Evolutionary conservation across 2,888 invertebrate genomes (phyloP).

Genomic region (Orchesella flavescens): DNA sequence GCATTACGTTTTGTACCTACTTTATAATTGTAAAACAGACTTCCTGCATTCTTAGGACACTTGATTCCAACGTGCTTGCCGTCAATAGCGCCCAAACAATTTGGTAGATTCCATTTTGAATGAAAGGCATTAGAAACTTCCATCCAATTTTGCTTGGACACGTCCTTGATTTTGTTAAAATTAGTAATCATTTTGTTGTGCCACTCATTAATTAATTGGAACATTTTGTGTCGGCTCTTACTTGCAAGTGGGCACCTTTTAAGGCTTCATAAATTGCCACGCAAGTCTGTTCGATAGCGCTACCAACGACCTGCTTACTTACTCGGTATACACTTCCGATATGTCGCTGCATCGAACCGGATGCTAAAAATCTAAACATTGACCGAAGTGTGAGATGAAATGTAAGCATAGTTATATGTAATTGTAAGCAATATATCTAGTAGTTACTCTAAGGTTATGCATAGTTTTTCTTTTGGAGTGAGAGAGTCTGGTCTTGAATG

Average conservation of each 20-base stretch:
- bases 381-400: neutral
- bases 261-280: slow-evolving; percentile 8
- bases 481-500: neutral
- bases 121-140: slow-evolving; percentile 20
- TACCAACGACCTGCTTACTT: slow-evolving; percentile 16
- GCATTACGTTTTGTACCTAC: slow-evolving; percentile 12
- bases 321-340: slow-evolving; percentile 13
- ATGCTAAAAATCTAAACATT: slow-evolving; percentile 26
- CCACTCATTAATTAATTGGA: too few species aligned
- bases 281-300: slow-evolving; percentile 21
- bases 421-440: neutral
- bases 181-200: neutral
- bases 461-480: slow-evolving; percentile 15
- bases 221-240: too few species aligned
- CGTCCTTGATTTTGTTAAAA: too few species aligned
- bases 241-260: too few species aligned
- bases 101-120: slow-evolving; percentile 69
- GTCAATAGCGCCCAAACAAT: slow-evolving; percentile 68
- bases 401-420: neutral
- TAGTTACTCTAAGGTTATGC: slow-evolving; percentile 31
- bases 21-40: slow-evolving; percentile 70
- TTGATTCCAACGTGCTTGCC: slow-evolving; percentile 67
- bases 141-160: slow-evolving; percentile 11
- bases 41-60: slow-evolving; percentile 68
- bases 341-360: slow-evolving; percentile 13